phyloP scores from a whole-genome alignment of 2,797 vertebrate species.

The Hydrophis major region DNA sequence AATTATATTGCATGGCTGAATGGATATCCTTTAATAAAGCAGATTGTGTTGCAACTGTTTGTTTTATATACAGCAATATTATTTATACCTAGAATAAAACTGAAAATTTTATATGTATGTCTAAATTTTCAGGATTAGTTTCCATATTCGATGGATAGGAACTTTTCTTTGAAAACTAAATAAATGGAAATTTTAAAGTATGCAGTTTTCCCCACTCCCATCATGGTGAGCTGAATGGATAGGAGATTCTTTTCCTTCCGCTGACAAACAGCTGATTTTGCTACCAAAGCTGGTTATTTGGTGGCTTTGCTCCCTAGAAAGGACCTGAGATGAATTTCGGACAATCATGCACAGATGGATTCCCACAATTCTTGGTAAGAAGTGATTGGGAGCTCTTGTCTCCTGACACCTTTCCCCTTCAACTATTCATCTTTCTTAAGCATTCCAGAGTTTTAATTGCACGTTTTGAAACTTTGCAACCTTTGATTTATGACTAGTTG shows the following conservation, averaged over 20 bases:
- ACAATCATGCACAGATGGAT: background rate
- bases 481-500: background rate
- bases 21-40: background rate
- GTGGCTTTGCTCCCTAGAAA: background rate
- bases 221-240: background rate
- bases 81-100: background rate
- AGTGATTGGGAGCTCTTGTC: background rate
- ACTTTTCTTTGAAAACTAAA: background rate
- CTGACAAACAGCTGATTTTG: background rate
- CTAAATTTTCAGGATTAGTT: background rate
- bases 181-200: background rate
- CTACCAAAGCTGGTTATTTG: background rate
- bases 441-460: background rate
- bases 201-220: background rate
- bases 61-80: background rate
- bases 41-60: background rate
- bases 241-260: background rate
- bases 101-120: background rate
- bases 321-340: background rate
- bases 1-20: background rate
- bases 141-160: background rate
- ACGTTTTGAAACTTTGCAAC: background rate
- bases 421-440: background rate
- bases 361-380: background rate
- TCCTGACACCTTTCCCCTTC: background rate